Conservation (phyloP, 2,797 vertebrate species). For the Sebastes oblongus region DNA sequence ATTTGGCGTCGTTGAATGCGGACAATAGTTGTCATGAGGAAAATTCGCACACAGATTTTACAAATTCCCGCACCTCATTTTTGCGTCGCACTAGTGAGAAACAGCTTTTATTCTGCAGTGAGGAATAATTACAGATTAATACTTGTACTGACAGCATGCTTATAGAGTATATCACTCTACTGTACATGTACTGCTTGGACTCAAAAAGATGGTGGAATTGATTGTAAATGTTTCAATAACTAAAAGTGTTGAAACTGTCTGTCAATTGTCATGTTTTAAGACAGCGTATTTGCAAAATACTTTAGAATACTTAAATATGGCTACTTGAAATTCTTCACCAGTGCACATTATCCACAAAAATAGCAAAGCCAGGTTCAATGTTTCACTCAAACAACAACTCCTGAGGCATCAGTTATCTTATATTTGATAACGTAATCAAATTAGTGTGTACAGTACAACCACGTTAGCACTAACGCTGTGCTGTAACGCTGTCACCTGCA, state of each 20-base stretch:
- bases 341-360: not conserved
- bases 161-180: not conserved
- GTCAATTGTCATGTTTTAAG: not conserved
- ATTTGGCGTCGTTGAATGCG: too few species aligned
- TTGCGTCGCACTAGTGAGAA: too few species aligned
- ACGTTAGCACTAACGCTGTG: not conserved
- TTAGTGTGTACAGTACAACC: not conserved
- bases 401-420: not conserved
- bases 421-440: not conserved
- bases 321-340: not conserved
- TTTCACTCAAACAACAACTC: not conserved
- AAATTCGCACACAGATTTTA: too few species aligned
- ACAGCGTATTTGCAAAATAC: not conserved
- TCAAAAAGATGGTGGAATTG: not conserved
- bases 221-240: not conserved
- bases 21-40: too few species aligned
- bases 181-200: not conserved
- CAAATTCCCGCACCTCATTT: too few species aligned
- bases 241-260: not conserved
- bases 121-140: not conserved
- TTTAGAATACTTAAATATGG: not conserved
- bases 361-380: not conserved
- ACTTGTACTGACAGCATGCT: not conserved
- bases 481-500: conserved; percentile 8
- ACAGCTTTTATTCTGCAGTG: not conserved